Conservation (phyloP, 2,888 invertebrate species). For the Torymus auratus region DNA sequence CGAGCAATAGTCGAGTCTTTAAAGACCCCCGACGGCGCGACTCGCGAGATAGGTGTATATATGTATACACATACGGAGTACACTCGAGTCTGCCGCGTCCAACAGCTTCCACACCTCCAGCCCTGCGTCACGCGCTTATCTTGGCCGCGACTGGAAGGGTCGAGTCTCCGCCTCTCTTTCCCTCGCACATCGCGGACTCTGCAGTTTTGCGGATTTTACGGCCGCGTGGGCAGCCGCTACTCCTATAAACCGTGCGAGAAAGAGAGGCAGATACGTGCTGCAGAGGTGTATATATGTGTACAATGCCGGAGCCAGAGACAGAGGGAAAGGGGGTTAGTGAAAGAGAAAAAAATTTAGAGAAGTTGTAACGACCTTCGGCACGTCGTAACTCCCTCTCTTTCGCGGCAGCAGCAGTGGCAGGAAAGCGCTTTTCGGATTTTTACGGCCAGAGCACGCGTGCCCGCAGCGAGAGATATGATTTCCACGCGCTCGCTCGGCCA, state of each 20-base stretch:
- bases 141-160: too few species aligned
- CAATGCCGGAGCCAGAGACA: background rate
- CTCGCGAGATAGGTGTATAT: conserved; percentile 12
- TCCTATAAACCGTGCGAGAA: conserved; percentile 19
- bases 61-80: too few species aligned
- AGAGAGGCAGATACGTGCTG: background rate
- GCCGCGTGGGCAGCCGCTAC: conserved; percentile 15
- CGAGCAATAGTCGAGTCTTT: too few species aligned
- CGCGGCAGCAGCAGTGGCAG: background rate
- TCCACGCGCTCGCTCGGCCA: background rate
- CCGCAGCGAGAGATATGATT: conserved; percentile 21
- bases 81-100: too few species aligned
- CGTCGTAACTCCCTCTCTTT: conserved; percentile 25
- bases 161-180: too few species aligned
- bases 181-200: conserved; percentile 1
- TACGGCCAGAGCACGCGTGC: background rate
- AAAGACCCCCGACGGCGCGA: too few species aligned
- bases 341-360: background rate
- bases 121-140: too few species aligned
- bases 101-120: too few species aligned
- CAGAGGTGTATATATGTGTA: too few species aligned
- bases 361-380: conserved; percentile 43
- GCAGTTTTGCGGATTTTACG: conserved; percentile 45
- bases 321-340: background rate
- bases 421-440: conserved; percentile 26